Conservation (phyloP, 2,888 invertebrate species). For the Ceriagrion tenellum region DNA sequence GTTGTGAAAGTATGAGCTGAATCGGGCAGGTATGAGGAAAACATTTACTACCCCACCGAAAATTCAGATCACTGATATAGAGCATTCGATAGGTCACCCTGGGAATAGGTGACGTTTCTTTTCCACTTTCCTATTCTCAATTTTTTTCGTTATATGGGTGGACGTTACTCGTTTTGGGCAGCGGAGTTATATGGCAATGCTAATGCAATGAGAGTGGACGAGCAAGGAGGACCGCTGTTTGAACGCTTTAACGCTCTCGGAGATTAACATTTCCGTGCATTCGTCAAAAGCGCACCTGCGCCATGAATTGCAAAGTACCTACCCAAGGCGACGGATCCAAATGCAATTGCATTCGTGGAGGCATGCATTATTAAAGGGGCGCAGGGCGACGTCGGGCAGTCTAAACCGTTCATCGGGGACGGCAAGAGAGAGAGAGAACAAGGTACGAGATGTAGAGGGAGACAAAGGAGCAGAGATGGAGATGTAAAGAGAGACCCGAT, state of each 20-base stretch:
- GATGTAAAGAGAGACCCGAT: not conserved
- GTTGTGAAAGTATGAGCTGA: too few species aligned
- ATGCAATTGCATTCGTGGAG: constrained; percentile 7
- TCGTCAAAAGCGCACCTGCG: constrained; percentile 21
- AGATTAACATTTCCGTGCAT: constrained; percentile 25
- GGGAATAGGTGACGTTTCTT: not conserved
- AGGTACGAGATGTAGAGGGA: not conserved
- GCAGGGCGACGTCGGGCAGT: not conserved
- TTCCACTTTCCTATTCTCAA: too few species aligned
- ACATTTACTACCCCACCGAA: too few species aligned
- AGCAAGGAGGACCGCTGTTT: not conserved
- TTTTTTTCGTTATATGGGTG: too few species aligned
- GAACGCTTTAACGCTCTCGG: constrained; percentile 15
- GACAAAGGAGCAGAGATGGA: not conserved
- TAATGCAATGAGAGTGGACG: not conserved
- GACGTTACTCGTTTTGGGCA: not conserved
- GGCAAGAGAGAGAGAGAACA: not conserved
- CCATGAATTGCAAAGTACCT: constrained; percentile 32
- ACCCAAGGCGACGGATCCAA: not conserved
- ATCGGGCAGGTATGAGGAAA: too few species aligned
- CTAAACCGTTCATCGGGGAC: not conserved
- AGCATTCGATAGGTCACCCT: not conserved
- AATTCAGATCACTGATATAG: not conserved
- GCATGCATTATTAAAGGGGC: not conserved
- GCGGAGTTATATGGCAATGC: not conserved